A percentile compares a stretch with the other conserved stretches of the same genome.
These are phyloP conservation scores for Gasterosteus aculeatus DNA, from an alignment of 2,113 vertebrate species.

Conservation along the genomic window DNA sequence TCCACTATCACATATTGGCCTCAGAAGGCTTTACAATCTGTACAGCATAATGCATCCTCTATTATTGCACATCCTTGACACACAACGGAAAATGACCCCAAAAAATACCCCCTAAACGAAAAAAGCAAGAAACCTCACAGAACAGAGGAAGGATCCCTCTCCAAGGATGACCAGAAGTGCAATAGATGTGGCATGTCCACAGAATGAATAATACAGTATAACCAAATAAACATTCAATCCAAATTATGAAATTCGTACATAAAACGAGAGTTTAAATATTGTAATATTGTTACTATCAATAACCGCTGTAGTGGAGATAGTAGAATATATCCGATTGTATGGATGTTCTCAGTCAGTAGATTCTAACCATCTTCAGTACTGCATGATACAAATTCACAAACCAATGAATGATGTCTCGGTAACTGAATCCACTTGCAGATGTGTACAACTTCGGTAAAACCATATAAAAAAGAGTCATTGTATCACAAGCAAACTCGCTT, in stretches of 20 bases:
- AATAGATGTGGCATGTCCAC: no score
- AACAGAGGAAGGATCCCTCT: no score
- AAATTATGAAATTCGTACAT: no score
- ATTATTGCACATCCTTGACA: not conserved
- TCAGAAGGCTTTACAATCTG: not conserved
- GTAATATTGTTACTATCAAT: not conserved
- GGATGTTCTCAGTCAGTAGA: not conserved
- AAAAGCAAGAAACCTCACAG: no score
- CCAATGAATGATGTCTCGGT: not conserved
- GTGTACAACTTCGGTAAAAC: not conserved
- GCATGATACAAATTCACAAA: not conserved
- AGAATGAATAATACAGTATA: no score
- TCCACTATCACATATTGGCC: not conserved
- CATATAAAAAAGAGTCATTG: not conserved
- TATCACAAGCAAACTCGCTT: not conserved
- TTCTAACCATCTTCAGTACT: not conserved
- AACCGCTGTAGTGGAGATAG: not conserved
- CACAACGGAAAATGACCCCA: no score
- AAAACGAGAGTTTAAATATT: not conserved
- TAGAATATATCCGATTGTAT: not conserved
- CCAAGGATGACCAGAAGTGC: no score
- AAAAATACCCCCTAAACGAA: no score
- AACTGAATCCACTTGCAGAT: not conserved
- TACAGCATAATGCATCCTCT: not conserved
- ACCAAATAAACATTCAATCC: no score